Evolutionary conservation across 2,113 vertebrate genomes (phyloP).

Genomic region (Chaetodon trifascialis): DNA sequence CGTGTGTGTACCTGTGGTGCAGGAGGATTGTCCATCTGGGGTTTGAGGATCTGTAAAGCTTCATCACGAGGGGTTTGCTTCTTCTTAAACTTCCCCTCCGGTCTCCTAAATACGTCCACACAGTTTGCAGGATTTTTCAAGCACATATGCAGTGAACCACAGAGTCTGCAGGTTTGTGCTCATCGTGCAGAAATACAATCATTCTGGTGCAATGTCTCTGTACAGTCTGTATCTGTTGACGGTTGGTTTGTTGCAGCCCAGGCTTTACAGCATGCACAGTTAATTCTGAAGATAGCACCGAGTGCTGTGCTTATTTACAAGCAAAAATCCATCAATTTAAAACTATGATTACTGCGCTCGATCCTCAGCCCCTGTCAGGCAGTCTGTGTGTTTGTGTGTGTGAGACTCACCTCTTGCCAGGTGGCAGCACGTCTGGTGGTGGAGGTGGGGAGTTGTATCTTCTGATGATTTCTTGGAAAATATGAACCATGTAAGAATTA

Average conservation of each 20-base stretch:
- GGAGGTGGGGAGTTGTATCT: slow-evolving; percentile 88
- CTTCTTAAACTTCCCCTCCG: slow-evolving; percentile 89
- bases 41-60: slow-evolving; percentile 92
- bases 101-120: slow-evolving; percentile 70
- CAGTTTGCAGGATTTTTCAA: background rate
- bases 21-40: slow-evolving; percentile 87
- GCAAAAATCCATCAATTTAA: background rate
- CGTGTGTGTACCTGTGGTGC: slow-evolving; percentile 74
- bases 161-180: slow-evolving; percentile 15
- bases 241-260: slow-evolving; percentile 6
- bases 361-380: background rate
- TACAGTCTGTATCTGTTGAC: background rate
- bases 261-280: slow-evolving; percentile 24
- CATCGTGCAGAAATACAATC: slow-evolving; percentile 19
- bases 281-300: slow-evolving; percentile 26
- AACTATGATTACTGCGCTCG: background rate
- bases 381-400: slow-evolving; percentile 23
- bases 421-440: slow-evolving; percentile 53
- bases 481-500: background rate
- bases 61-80: slow-evolving; percentile 92
- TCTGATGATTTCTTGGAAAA: slow-evolving; percentile 87
- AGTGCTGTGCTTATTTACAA: slow-evolving; percentile 29
- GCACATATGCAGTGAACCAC: slow-evolving; percentile 4
- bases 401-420: slow-evolving; percentile 74
- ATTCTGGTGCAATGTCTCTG: slow-evolving; percentile 3